Percentiles rank a stretch among this genome's conserved stretches.
Conservation (phyloP, 2,113 vertebrate species). For the Oryzias curvinotus region DNA sequence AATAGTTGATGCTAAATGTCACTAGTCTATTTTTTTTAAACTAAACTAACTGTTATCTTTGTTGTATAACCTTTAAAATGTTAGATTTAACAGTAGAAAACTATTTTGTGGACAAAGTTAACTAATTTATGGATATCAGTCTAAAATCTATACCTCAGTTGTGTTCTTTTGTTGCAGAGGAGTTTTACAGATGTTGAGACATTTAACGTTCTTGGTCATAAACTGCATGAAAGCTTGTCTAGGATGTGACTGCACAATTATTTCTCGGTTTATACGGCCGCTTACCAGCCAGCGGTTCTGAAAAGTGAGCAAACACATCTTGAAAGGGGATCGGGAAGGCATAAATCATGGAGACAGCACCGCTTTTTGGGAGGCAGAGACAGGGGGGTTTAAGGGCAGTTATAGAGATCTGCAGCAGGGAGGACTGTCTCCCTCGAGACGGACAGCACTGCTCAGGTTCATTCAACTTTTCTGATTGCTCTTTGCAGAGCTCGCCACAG, state of each 20-base stretch:
- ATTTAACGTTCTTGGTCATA: conserved; percentile 24
- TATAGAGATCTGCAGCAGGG: conserved; percentile 16
- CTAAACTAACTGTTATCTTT: conserved; percentile 66
- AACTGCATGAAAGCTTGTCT: conserved; percentile 23
- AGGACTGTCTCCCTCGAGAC: conserved; percentile 18
- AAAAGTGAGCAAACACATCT: conserved; percentile 9
- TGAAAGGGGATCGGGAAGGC: conserved; percentile 4
- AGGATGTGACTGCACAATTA: conserved; percentile 7
- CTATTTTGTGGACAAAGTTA: conserved; percentile 72
- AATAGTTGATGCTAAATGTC: conserved; percentile 64
- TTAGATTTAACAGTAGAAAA: conserved; percentile 60
- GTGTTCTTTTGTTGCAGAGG: conserved; percentile 39
- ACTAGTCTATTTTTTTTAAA: conserved; percentile 73
- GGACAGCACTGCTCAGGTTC: conserved; percentile 19
- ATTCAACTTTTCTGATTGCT: conserved; percentile 44
- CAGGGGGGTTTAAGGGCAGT: conserved; percentile 19
- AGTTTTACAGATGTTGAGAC: conserved; percentile 21
- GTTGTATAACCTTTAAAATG: conserved; percentile 73
- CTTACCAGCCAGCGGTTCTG: not conserved
- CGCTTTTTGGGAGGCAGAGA: conserved; percentile 22
- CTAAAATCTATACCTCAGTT: conserved; percentile 70
- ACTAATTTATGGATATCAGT: conserved; percentile 43
- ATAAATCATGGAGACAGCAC: not conserved
- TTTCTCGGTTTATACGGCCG: conserved; percentile 11
- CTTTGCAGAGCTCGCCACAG: conserved; percentile 17